Evolutionary conservation across 2,797 vertebrate genomes (phyloP).

Genomic region (Enteromius radiatus): DNA sequence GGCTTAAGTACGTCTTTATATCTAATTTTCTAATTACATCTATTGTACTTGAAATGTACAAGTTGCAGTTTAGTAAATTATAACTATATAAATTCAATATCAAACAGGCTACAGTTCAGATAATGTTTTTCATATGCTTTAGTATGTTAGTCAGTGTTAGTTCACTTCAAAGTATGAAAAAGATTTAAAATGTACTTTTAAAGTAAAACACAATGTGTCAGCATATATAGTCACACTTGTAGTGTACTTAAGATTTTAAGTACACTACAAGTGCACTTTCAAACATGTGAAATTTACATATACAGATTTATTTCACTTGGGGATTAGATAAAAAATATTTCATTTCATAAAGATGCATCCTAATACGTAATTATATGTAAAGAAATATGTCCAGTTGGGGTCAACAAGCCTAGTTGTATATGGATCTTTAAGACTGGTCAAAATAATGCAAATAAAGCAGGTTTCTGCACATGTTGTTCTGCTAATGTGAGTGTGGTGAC

Average conservation of each 20-base stretch:
- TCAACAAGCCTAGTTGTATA: neutral
- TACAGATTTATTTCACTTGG: neutral
- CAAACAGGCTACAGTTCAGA: neutral
- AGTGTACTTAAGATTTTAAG: neutral
- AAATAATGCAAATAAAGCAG: too few relatives aligned
- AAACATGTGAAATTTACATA: neutral
- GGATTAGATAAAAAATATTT: neutral
- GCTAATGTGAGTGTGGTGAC: neutral
- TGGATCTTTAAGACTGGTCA: neutral
- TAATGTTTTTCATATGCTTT: neutral
- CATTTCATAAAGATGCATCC: neutral
- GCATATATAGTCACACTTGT: neutral
- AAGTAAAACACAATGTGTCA: neutral
- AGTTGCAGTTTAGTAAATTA: neutral
- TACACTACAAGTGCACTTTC: neutral
- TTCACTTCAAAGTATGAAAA: neutral
- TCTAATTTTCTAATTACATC: neutral
- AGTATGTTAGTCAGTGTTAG: neutral
- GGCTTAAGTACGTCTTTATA: neutral
- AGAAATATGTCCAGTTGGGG: neutral
- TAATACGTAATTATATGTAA: neutral
- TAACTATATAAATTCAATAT: neutral
- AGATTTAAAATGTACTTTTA: neutral
- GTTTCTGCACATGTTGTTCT: neutral
- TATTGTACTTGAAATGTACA: neutral